Base-by-base conservation (phyloP, 1,140 invertebrate species). In the Cydia splendana region DNA sequence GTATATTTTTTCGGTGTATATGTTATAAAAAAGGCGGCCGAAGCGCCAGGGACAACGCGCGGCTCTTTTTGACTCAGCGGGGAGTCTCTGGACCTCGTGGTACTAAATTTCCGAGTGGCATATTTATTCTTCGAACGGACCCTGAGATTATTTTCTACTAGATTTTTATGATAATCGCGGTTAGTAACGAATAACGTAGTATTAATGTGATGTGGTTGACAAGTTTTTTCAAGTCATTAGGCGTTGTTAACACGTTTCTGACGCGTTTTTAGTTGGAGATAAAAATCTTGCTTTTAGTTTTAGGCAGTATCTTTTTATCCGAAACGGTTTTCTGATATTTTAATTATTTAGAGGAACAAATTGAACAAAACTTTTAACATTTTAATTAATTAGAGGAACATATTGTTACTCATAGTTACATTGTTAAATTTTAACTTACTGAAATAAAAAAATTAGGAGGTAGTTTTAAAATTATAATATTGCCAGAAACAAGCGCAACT, bases 111-210 rank as follows among this genome's bases (percentile, higher is more conserved):
- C 85, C 84, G 51, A 81, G 77, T 90, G 89, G 88, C 89, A 89
- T 91, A 88, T 92, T 91, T 92, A 92, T 92, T 90, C 83, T 81
- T 85, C 82, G 79, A 80, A 48, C 78, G 77, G 81, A 28, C 76
- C 75, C 81, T 78, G 76, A 87, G 88, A 92, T 92, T 92, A 92
- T 91, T 90, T 90, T 92, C 88, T 90, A 92, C 88, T 91, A 91
- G 87, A 85, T 73, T 91, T 91, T 92, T 91, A 91, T 91, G 91
- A 83, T 92, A 91, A 92, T 91, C 86, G 83, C 67, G 79, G 74
- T 83, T 82, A 83, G 87, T 90, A 92, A 92, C 91, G 89, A 91
- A 92, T 92, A 85, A 89, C 85, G 75, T 80, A 84, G 84, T 74
- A 80, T 34, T 87, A 88, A 84, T 84, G 87, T 87, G 85, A 88